Conservation (phyloP, 2,888 invertebrate species). For the Gari tellinella region DNA sequence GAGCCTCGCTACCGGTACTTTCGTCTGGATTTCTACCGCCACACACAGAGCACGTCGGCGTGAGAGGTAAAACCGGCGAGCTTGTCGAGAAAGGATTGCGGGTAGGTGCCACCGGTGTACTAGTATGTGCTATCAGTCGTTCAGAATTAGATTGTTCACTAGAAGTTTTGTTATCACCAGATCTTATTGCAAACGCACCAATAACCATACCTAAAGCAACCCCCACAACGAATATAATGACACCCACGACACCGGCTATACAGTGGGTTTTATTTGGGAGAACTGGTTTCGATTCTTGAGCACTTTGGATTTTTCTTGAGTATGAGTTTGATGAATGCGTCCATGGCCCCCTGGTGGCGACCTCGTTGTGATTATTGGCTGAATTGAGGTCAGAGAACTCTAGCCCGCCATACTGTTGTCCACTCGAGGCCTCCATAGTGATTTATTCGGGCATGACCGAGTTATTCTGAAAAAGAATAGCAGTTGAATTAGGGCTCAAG, state of each 20-base stretch:
- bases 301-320: constrained; percentile 2
- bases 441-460: too few species aligned
- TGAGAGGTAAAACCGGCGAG: too few species aligned
- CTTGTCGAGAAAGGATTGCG: not conserved
- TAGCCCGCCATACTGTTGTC: too few species aligned
- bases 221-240: constrained; percentile 32
- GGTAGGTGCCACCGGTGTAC: not conserved
- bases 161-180: not conserved
- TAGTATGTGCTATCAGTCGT: not conserved
- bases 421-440: too few species aligned
- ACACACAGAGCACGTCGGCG: constrained; percentile 1
- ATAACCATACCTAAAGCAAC: constrained; percentile 43
- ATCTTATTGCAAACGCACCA: constrained; percentile 33
- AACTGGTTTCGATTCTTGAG: not conserved
- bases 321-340: constrained; percentile 9
- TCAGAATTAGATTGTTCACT: not conserved
- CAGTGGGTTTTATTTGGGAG: not conserved
- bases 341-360: constrained; percentile 6
- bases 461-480: too few species aligned
- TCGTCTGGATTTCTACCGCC: constrained; percentile 23
- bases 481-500: too few species aligned
- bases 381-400: too few species aligned
- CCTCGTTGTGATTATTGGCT: not conserved
- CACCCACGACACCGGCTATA: constrained; percentile 16
- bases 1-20: constrained; percentile 8